phyloP scores from a whole-genome alignment of 2,797 vertebrate species.

The Emydoidea blandingii region DNA sequence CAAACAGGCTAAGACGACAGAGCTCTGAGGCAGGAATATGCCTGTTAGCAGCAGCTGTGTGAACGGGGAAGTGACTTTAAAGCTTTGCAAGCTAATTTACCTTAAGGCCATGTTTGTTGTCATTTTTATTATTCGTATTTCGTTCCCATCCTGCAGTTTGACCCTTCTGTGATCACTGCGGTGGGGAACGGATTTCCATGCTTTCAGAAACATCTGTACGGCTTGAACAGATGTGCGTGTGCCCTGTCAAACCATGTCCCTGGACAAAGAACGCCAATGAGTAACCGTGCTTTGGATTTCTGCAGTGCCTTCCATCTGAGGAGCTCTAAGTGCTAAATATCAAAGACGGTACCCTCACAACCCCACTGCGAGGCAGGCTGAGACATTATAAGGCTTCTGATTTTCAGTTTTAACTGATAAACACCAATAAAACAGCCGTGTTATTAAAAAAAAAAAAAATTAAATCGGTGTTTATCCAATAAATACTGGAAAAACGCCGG shows the following conservation, averaged over 20 bases:
- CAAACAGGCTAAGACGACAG: background rate
- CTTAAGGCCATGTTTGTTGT: background rate
- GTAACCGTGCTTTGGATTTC: background rate
- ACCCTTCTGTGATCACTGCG: fast-evolving
- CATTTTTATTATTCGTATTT: fast-evolving
- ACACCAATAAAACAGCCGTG: background rate
- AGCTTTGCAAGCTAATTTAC: background rate
- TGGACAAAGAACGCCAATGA: background rate
- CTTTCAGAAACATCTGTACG: fast-evolving
- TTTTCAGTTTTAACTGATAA: background rate
- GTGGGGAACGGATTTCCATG: background rate
- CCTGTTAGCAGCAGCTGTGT: background rate
- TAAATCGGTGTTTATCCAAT: background rate
- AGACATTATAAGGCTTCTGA: background rate
- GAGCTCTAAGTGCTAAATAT: background rate
- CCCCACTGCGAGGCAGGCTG: background rate
- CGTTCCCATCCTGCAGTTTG: background rate
- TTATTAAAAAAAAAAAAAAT: background rate
- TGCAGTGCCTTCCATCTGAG: background rate
- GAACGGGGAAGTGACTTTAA: background rate
- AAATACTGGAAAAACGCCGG: background rate
- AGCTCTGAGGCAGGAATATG: fast-evolving
- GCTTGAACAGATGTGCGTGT: background rate
- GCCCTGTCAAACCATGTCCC: fast-evolving
- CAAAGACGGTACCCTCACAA: background rate